These are phyloP conservation scores for Apodemus speciosus DNA, from an alignment of 2,113 vertebrate genomes.

Conservation along the genomic window DNA sequence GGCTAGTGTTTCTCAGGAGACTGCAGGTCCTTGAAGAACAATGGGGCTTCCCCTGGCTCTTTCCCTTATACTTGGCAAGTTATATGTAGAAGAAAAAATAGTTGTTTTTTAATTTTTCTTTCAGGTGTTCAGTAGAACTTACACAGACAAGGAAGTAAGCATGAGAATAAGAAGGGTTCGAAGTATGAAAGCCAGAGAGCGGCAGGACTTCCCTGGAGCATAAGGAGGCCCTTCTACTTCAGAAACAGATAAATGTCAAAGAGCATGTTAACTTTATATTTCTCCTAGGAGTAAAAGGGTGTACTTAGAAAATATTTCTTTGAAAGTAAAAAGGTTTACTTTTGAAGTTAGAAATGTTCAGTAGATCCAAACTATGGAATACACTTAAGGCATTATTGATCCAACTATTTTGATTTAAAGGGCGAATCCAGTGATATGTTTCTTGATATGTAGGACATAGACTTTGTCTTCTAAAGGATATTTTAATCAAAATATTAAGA, in stretches of 20 bases:
- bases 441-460: conserved; percentile 57
- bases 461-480: conserved; percentile 79
- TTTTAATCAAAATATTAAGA: conserved; percentile 86
- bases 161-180: not conserved
- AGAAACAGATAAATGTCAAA: not conserved
- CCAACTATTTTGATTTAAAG: conserved; percentile 65
- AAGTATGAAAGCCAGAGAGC: not conserved
- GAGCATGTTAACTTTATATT: not conserved
- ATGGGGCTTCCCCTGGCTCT: not conserved
- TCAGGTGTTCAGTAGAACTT: not conserved
- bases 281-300: not conserved
- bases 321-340: conserved; percentile 14
- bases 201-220: not conserved
- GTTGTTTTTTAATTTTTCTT: not conserved
- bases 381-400: conserved; percentile 57
- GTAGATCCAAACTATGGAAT: conserved; percentile 23
- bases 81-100: not conserved
- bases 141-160: not conserved
- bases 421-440: conserved; percentile 49
- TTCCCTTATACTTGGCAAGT: conserved; percentile 28
- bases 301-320: conserved; percentile 34
- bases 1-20: no score
- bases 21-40: no score
- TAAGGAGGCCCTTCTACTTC: not conserved
- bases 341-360: conserved; percentile 48